Evolutionary conservation across 2,113 vertebrate genomes (phyloP), one percentile per base, ranked within the genome.

Genomic region (Leptodactylus fuscus): DNA sequence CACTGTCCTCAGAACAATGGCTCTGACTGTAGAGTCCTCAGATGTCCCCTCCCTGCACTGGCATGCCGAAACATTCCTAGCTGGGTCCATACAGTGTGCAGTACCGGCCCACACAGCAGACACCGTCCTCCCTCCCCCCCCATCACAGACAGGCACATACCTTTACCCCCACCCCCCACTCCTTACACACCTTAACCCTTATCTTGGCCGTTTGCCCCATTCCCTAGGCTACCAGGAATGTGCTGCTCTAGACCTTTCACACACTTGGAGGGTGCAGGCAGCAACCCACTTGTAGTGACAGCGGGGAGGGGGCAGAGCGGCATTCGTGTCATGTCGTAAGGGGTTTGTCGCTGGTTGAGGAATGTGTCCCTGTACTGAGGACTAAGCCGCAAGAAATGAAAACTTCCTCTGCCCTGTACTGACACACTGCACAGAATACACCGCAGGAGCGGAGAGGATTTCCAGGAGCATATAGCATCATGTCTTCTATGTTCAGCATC

Each of bases 201-300:
- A 18, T 24, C 83, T 55, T 85, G 83, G 75, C 83, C 20, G 22
- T 13, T 29, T 69, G 32, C 62, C 83, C 11, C 44, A 60, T 80
- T 67, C 76, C 83, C 83, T 71, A 71, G 83, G 83, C 80, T 70
- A 85, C 83, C 49, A 85, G 83, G 83, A 85, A 85, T 85, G 83
- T 58, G 11, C 29, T 18, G 58, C 82, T 22, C n/a, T 27, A 65
- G 74, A 85, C 83, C 83, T 85, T 85, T 85, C 58, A 79, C 83
- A 85, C 75, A 85, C 83, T 80, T 85, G 76, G 83, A 85, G 83
- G 62, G 48, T 70, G 82, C 9, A 44, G 53, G 48, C 76, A 22
- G n/a, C 49, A n/a, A 18, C 62, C 83, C 75, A 58, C 53, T 65
- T 62, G 27, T 51, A 77, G 27, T 48, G 38, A 38, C 76, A 79